These are phyloP conservation scores for Pterocles burchelli DNA, from an alignment of 2,113 vertebrate genomes.

Conservation along the genomic window DNA sequence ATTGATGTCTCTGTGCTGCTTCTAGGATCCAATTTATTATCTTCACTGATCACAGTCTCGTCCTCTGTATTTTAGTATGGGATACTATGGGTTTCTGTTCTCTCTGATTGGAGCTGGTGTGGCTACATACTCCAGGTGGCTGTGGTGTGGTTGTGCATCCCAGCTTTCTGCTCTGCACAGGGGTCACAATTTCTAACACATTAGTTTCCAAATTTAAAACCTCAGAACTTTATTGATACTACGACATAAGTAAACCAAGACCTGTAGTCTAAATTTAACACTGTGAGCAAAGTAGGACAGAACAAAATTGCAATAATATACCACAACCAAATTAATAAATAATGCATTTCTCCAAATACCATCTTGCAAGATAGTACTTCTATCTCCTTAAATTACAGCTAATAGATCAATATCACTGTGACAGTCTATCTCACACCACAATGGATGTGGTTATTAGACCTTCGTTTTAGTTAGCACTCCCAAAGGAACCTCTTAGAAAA, in stretches of 20 bases:
- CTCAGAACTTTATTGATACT: background rate
- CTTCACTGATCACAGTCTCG: background rate
- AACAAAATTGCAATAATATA: background rate
- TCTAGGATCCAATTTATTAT: background rate
- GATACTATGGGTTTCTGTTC: background rate
- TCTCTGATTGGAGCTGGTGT: rapidly evolving
- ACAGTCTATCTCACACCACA: rapidly evolving
- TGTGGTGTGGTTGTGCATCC: background rate
- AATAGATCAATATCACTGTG: background rate
- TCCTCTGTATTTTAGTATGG: background rate
- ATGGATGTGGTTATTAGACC: background rate
- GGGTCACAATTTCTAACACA: background rate
- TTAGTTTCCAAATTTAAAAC: background rate
- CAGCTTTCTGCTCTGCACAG: background rate
- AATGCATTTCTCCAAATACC: background rate
- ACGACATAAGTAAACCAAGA: background rate
- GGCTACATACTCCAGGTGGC: background rate
- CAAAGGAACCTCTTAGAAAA: background rate
- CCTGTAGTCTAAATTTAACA: background rate
- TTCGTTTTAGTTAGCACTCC: background rate
- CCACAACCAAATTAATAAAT: background rate
- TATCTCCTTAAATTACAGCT: background rate
- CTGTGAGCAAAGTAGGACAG: background rate
- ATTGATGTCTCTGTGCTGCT: background rate
- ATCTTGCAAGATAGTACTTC: background rate